Evolutionary conservation across 2,113 vertebrate genomes (phyloP).

Genomic region (Pipra filicauda): DNA sequence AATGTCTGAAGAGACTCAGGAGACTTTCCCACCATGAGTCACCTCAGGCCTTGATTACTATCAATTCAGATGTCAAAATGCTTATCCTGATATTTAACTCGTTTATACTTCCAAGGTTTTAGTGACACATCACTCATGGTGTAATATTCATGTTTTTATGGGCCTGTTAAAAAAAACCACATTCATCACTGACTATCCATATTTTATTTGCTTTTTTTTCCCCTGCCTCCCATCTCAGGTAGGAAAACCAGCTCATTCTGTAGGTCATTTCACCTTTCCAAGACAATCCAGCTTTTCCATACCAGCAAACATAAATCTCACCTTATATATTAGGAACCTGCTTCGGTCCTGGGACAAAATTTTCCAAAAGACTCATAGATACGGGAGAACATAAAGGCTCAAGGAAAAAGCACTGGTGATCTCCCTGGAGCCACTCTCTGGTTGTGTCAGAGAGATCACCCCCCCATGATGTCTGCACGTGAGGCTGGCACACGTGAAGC

Average conservation of each 20-base stretch:
- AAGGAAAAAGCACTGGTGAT: neutral
- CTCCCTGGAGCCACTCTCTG: neutral
- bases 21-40: neutral
- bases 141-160: conserved; percentile 21
- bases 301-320: neutral
- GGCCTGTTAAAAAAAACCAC: neutral
- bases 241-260: neutral
- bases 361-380: neutral
- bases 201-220: neutral
- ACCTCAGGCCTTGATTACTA: neutral
- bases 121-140: neutral
- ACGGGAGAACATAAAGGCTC: neutral
- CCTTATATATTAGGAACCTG: neutral
- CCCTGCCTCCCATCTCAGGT: neutral
- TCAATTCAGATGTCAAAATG: neutral
- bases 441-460: neutral
- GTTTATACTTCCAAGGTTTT: neutral
- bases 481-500: neutral
- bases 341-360: neutral
- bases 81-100: neutral
- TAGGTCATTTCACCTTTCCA: neutral
- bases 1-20: neutral
- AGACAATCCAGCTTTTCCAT: neutral
- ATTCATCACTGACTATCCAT: neutral
- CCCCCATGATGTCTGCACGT: accelerated